Evolutionary conservation across 2,888 invertebrate species (phyloP), one percentile per base, ranked within the genome.

Genomic region (Drosophila testacea): DNA sequence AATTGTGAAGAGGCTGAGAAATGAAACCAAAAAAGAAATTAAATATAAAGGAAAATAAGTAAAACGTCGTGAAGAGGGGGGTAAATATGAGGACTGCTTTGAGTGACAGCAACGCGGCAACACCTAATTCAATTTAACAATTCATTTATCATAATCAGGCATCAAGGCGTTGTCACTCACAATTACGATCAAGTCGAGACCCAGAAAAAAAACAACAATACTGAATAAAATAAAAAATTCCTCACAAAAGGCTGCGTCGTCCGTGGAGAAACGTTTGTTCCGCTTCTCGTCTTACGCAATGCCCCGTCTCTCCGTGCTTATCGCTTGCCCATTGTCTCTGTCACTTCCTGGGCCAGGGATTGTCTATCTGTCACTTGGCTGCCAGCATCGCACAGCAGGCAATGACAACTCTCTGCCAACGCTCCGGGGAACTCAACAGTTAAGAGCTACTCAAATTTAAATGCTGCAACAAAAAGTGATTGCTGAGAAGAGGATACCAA

Each of bases 81-180:
- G 56, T 59, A 88, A 72, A 74, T 70, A 64, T 72, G 86, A 74
- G 85, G 71, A 74, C 56, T 76, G 67, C 51, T 73, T 74, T 87
- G 89, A 90, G 83, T 88, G 90, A 88, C 90, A 90, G 86, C 83
- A 75, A 64, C 77, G 72, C 77, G 84, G 86, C 89, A 88, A 88
- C 88, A 88, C 89, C 88, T 88, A 89, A 88, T 88, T 86, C 84
- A 88, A 88, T 89, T 88, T 88, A 88, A 86, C 89, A 88, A 89
- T 89, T 88, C 87, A 88, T 88, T 89, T 89, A 89, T 88, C 89
- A 88, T 88, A 89, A 89, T 88, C 88, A 88, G 83, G 80, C 87
- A 87, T 85, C 87, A 89, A 84, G 86, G 82, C 88, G 82, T 76
- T 87, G 86, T 88, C 86, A 87, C 86, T 87, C 86, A 87, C 88